A percentile compares a stretch with the other conserved stretches of the same genome.
Conservation (phyloP, 2,888 invertebrate genomes). For the Branchipolynoe longqiensis region DNA sequence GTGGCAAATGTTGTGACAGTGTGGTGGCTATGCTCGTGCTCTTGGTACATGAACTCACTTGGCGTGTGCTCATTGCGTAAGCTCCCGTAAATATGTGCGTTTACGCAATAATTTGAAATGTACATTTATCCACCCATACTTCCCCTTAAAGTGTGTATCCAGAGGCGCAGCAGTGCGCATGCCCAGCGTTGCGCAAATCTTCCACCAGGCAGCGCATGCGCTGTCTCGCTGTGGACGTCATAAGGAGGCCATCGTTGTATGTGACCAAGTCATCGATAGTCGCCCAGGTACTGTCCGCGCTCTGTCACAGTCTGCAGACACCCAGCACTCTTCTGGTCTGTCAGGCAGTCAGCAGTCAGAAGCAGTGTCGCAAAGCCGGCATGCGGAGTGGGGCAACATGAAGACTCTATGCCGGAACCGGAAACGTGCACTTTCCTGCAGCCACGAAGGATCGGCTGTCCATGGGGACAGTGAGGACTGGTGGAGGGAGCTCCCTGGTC, state of each 20-base stretch:
- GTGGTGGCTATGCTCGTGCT: no score
- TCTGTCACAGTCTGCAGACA: conserved; percentile 6
- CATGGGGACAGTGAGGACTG: neutral
- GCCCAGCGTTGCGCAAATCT: neutral
- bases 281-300: no score
- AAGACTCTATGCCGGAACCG: neutral
- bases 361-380: neutral
- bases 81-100: no score
- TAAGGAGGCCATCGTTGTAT: neutral
- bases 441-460: neutral
- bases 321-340: neutral
- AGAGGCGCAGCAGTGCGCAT: neutral
- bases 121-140: no score
- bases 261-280: conserved; percentile 11
- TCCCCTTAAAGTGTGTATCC: neutral
- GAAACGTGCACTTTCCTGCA: neutral
- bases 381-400: no score
- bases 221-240: conserved; percentile 11
- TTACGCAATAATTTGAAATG: no score
- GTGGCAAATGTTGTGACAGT: no score
- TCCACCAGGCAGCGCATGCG: conserved; percentile 8
- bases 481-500: neutral
- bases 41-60: no score
- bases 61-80: no score
- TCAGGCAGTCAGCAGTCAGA: neutral